Conservation (phyloP, 2,113 vertebrate species). For the Neolamprologus sp. region DNA sequence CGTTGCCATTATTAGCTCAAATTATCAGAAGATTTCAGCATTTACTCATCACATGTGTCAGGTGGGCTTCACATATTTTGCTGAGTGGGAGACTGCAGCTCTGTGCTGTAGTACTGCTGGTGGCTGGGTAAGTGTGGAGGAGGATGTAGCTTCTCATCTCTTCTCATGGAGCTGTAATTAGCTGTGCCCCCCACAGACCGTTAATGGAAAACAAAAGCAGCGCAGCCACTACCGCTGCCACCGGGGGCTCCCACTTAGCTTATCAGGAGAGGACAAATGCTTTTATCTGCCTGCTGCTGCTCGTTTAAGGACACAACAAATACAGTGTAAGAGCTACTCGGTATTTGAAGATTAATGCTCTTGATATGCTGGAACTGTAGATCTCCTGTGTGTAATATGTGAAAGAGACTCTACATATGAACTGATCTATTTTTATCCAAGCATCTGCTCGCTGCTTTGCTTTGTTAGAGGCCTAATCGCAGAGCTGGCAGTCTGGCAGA, state of each 20-base stretch:
- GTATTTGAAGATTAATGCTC: neutral
- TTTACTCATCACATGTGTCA: neutral
- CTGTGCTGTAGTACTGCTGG: neutral
- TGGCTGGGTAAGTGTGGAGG: conserved; percentile 7
- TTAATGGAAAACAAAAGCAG: conserved; percentile 34
- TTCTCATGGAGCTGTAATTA: conserved; percentile 27
- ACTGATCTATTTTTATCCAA: conserved; percentile 29
- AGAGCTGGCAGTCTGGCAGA: conserved; percentile 25
- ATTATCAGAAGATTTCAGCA: neutral
- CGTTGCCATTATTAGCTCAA: neutral
- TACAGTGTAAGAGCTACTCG: neutral
- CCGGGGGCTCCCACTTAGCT: neutral
- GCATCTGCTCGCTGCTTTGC: conserved; percentile 44
- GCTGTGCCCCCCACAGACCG: neutral
- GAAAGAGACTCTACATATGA: neutral
- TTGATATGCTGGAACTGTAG: neutral
- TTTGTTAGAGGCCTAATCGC: conserved; percentile 28
- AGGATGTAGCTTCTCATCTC: conserved; percentile 9
- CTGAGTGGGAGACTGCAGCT: neutral
- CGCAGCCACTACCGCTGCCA: neutral
- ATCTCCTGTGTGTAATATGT: neutral
- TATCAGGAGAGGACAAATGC: neutral
- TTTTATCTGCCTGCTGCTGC: neutral
- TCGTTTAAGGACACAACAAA: neutral
- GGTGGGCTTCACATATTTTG: neutral